These are phyloP conservation scores for Orthonychiurus folsomi DNA, from an alignment of 2,888 invertebrate species.

Conservation along the genomic window DNA sequence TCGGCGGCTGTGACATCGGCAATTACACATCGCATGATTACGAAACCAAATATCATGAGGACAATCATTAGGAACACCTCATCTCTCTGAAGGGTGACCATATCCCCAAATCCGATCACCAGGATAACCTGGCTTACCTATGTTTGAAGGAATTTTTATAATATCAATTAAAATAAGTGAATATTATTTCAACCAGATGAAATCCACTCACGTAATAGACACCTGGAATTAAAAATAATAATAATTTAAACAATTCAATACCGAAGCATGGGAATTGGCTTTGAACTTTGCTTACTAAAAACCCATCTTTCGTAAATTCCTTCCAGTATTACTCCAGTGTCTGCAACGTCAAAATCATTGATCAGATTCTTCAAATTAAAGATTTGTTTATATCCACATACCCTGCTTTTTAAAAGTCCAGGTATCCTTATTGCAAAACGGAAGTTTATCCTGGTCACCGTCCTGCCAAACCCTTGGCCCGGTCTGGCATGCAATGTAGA, in stretches of 20 bases:
- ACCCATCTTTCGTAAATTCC: no score
- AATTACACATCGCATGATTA: constrained; percentile 30
- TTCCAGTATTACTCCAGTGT: no score
- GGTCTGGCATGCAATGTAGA: constrained; percentile 28
- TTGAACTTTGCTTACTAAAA: no score
- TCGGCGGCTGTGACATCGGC: constrained; percentile 36
- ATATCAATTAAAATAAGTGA: no score
- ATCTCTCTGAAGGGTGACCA: constrained; percentile 20
- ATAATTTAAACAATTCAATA: no score
- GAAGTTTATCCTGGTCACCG: constrained; percentile 26
- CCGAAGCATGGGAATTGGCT: no score
- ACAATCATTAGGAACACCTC: constrained; percentile 26
- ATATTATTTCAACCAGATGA: no score
- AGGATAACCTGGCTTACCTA: constrained; percentile 27
- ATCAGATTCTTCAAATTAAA: no score
- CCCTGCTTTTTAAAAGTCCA: constrained; percentile 27
- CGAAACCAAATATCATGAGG: constrained; percentile 35
- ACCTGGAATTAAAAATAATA: no score
- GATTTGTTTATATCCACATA: no score
- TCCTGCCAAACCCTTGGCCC: constrained; percentile 19
- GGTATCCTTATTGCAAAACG: constrained; percentile 20
- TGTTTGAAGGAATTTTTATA: constrained; percentile 37
- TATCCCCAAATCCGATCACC: constrained; percentile 37
- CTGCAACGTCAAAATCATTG: no score
- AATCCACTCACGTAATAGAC: no score